Evolutionary conservation across 2,797 vertebrate genomes (phyloP).

Genomic region (Vireo griseus): DNA sequence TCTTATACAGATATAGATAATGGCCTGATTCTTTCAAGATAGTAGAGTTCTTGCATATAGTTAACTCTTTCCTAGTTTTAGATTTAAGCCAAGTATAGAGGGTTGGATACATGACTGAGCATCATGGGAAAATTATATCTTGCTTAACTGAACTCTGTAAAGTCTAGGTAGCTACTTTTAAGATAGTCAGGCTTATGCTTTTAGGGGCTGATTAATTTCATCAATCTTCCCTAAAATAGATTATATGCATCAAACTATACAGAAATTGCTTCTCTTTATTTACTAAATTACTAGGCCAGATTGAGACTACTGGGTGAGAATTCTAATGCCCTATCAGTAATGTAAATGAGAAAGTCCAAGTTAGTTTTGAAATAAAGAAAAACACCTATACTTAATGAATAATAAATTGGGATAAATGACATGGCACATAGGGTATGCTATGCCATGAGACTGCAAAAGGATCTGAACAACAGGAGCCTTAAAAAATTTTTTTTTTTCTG

Average conservation of each 20-base stretch:
- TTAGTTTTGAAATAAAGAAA: background rate
- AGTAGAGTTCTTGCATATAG: background rate
- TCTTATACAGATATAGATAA: background rate
- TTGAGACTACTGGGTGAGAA: background rate
- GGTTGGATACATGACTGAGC: background rate
- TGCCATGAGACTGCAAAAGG: background rate
- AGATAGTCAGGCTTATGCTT: background rate
- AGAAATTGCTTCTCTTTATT: background rate
- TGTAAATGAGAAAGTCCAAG: background rate
- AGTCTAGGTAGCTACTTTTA: background rate
- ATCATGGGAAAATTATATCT: background rate
- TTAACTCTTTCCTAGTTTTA: background rate
- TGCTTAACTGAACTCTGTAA: background rate
- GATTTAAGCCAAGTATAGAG: background rate
- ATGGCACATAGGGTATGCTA: background rate
- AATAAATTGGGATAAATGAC: background rate
- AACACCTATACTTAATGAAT: background rate
- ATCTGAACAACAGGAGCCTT: background rate
- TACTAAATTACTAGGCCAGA: background rate
- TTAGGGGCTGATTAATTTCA: background rate
- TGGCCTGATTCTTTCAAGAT: background rate
- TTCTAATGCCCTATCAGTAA: background rate
- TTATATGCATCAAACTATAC: background rate
- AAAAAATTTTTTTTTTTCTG: background rate
- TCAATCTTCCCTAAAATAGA: background rate